A percentile compares a stretch with the other conserved stretches of the same genome.
Evolutionary conservation across 2,888 invertebrate genomes (phyloP).

Genomic region (Machimus atricapillus): DNA sequence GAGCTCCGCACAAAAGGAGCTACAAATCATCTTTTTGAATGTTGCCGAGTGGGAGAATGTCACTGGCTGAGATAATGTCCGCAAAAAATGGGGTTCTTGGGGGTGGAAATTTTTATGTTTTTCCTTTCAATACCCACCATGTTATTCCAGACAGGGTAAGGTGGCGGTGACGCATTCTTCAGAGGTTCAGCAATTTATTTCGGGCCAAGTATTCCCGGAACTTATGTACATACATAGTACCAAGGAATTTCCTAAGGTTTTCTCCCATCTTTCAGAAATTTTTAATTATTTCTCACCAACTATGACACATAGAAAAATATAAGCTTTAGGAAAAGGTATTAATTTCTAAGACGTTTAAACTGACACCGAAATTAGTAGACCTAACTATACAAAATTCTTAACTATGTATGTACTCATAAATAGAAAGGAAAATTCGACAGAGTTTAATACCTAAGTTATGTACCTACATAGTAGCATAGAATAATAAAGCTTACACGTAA

Average conservation of each 20-base stretch:
- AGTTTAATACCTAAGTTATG: too few species aligned
- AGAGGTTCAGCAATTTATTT: not conserved
- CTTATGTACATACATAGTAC: not conserved
- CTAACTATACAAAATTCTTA: too few species aligned
- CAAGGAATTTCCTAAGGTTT: not conserved
- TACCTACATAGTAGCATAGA: too few species aligned
- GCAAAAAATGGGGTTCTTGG: not conserved
- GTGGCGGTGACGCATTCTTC: not conserved
- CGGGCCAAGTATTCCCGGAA: not conserved
- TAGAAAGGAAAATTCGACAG: not conserved
- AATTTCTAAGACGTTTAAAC: not conserved
- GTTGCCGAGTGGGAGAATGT: slow-evolving; percentile 11
- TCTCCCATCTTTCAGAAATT: not conserved
- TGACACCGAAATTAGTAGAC: not conserved
- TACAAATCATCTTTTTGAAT: slow-evolving; percentile 34
- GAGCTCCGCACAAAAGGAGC: slow-evolving; percentile 4
- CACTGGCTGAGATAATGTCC: slow-evolving; percentile 24
- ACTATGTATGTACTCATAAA: not conserved
- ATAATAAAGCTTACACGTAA: too few species aligned
- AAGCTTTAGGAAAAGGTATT: not conserved
- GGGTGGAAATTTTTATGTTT: slow-evolving; percentile 19
- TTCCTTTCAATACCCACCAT: slow-evolving; percentile 11
- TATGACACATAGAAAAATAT: not conserved
- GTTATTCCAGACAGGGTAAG: not conserved
- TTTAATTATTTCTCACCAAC: not conserved